These are phyloP conservation scores for Garrulus glandarius DNA, from an alignment of 2,797 vertebrate species.

Conservation along the genomic window DNA sequence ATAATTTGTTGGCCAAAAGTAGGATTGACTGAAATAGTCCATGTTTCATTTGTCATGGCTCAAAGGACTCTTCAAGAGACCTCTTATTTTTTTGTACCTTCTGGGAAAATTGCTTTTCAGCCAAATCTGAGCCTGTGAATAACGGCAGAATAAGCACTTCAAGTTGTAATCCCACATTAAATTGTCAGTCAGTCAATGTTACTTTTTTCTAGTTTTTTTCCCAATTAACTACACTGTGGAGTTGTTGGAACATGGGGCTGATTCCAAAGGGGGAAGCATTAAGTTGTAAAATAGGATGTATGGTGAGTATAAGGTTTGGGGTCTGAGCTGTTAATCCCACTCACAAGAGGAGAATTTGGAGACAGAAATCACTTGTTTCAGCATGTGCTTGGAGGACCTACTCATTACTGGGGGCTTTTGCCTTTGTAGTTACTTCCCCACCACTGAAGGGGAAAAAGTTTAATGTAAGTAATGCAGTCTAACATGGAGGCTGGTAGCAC, in stretches of 20 bases:
- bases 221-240: neutral
- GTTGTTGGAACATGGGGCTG: neutral
- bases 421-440: neutral
- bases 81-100: neutral
- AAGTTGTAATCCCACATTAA: neutral
- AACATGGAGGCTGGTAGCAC: neutral
- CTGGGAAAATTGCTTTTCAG: neutral
- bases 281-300: neutral
- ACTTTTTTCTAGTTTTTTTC: neutral
- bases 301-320: neutral
- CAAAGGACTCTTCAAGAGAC: neutral
- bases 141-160: neutral
- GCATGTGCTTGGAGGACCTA: neutral
- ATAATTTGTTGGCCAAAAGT: neutral
- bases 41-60: neutral
- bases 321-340: neutral
- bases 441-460: neutral
- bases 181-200: neutral
- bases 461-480: neutral
- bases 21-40: neutral
- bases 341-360: neutral
- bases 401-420: neutral
- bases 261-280: neutral
- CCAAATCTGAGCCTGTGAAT: conserved; percentile 11
- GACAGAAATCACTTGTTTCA: neutral